These are phyloP conservation scores for Tyria jacobaeae DNA, from an alignment of 2,888 invertebrate species.

Conservation along the genomic window DNA sequence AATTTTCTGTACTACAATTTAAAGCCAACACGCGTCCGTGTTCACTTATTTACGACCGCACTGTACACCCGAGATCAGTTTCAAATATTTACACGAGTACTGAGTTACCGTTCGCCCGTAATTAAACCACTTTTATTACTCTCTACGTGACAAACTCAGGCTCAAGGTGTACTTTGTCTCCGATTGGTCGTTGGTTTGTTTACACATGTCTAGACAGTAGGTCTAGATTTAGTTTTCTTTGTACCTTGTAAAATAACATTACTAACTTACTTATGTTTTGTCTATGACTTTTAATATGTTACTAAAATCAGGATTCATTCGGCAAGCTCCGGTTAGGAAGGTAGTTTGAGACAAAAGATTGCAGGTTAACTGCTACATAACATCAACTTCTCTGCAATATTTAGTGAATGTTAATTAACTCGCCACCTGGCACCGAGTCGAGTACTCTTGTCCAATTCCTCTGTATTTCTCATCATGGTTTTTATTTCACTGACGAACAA, in stretches of 20 bases:
- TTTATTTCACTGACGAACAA: too few species aligned
- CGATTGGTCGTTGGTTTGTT: constrained; percentile 2
- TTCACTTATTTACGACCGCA: constrained; percentile 4
- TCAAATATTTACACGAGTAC: constrained; percentile 7
- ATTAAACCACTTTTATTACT: constrained; percentile 21
- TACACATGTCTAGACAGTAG: constrained; percentile 10
- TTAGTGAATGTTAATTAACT: too few species aligned
- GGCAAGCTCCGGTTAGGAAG: background rate
- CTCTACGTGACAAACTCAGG: background rate
- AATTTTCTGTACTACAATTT: background rate
- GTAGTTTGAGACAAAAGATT: too few species aligned
- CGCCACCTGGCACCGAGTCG: too few species aligned
- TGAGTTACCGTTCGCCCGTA: constrained; percentile 8
- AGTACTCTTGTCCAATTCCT: too few species aligned
- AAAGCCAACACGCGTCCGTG: background rate
- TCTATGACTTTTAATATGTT: background rate
- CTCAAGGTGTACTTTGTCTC: background rate
- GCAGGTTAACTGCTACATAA: too few species aligned
- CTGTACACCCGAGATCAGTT: constrained; percentile 2
- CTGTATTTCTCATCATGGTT: too few species aligned
- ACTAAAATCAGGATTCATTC: background rate
- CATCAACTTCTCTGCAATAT: too few species aligned
- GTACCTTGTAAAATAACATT: background rate
- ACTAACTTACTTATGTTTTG: background rate
- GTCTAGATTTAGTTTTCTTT: background rate